phyloP scores from a whole-genome alignment of 2,888 invertebrate genomes.

The Ichneumon xanthorius region DNA sequence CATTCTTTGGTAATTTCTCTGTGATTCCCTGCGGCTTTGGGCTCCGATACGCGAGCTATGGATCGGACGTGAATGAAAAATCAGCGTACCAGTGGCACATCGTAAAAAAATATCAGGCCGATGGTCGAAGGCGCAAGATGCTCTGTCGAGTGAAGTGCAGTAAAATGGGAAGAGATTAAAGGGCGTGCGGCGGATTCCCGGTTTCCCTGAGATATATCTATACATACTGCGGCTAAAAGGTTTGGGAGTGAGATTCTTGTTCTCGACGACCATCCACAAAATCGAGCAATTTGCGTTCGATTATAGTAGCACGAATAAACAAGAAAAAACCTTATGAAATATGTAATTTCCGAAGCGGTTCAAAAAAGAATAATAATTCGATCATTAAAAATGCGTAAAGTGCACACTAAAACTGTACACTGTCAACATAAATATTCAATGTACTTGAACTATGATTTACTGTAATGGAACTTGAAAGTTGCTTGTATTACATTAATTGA shows the following conservation, averaged over 20 bases:
- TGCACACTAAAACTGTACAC: background rate
- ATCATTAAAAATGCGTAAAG: background rate
- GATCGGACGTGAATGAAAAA: slow-evolving; percentile 37
- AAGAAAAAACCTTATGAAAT: background rate
- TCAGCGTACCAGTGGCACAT: slow-evolving; percentile 17
- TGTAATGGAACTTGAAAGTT: too few relatives aligned
- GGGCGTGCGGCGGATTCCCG: background rate
- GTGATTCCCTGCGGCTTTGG: slow-evolving; percentile 41
- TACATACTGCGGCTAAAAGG: background rate
- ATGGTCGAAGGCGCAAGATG: background rate
- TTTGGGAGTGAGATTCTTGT: background rate
- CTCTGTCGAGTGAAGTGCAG: slow-evolving; percentile 18
- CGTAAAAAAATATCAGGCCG: background rate
- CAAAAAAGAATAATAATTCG: background rate
- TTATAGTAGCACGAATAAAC: background rate
- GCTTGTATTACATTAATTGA: too few relatives aligned
- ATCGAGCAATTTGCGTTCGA: background rate
- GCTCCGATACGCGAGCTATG: background rate
- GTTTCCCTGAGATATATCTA: background rate
- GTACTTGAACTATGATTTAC: too few relatives aligned
- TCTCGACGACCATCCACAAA: background rate
- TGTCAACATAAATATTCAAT: too few relatives aligned
- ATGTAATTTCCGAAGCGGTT: background rate
- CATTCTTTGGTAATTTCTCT: slow-evolving; percentile 46
- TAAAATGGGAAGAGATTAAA: slow-evolving; percentile 22